Evolutionary conservation across 2,113 vertebrate genomes (phyloP).

Genomic region (Salminus brasiliensis): DNA sequence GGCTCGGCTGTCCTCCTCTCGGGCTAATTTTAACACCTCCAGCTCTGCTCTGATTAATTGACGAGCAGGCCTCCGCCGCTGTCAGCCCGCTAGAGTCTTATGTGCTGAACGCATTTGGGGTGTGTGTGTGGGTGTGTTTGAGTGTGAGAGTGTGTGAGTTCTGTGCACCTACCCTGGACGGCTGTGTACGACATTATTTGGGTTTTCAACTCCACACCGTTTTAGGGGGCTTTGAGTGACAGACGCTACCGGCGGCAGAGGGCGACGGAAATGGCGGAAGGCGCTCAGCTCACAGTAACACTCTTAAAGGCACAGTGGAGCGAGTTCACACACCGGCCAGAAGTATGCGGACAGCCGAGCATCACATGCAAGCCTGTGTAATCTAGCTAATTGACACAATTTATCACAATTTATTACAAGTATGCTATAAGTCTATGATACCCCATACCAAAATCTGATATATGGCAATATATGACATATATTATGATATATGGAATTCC

Average conservation of each 20-base stretch:
- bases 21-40: conserved; percentile 33
- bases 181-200: conserved; percentile 49
- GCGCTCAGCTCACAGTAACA: conserved; percentile 44
- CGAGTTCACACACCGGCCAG: not conserved
- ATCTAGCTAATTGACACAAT: too few relatives aligned
- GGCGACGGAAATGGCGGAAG: conserved; percentile 68
- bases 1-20: conserved; percentile 1
- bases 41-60: not conserved
- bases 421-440: too few relatives aligned
- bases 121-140: too few relatives aligned
- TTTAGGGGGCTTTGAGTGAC: conserved; percentile 63
- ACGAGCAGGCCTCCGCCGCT: not conserved
- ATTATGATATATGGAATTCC: too few relatives aligned
- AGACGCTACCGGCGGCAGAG: conserved; percentile 72
- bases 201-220: conserved; percentile 60
- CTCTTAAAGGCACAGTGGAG: conserved; percentile 69
- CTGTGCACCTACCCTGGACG: conserved; percentile 68
- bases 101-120: not conserved
- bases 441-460: too few relatives aligned
- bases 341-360: not conserved
- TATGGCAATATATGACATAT: too few relatives aligned
- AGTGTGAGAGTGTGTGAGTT: not conserved
- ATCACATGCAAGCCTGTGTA: too few relatives aligned
- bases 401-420: too few relatives aligned
- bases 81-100: not conserved